Base-by-base conservation (phyloP, 2,113 vertebrate species). In the Perca fluviatilis region DNA sequence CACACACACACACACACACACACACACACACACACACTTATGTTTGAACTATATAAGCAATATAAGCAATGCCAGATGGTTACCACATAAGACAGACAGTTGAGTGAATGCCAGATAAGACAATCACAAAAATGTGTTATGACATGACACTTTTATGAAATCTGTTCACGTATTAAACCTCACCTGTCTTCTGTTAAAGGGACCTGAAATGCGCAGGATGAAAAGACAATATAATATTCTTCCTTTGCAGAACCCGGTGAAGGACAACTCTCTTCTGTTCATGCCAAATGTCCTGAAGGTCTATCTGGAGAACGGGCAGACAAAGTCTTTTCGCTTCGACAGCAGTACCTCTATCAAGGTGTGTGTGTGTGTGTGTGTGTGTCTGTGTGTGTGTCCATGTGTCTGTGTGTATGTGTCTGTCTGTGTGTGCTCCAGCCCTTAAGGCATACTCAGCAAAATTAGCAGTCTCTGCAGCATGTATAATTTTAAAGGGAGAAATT, bases 231-330 rank as follows among this genome's bases (percentile, higher is more conserved):
- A 77, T 66, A 27, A 1, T 36, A 2, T 56, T 16, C 23, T 27
- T 84, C 25, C 30, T 86, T 82, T 82, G 27, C 93, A 99, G 98
- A 98, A 99, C 95, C 96, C 96, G 64, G 97, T 97, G 92, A 99
- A 99, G 95, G 97, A 99, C 93, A 98, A 98, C 89, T 96, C 97
- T 3, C 97, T 99, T 86, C 97, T 99, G 89, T 99, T 99, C 95
- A 99, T 99, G 98, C 97, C 97, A 96, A 99, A 99, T 92, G 98
- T 99, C 94, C 94, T 99, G 93, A 99, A 99, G 94, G 98, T 99
- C 27, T 99, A 99, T 88, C 95, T 99, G 92, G 98, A 99, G 96
- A 99, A 99, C 56, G 98, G 98, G 78, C 98, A 99, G 94, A 99
- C 98, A 68, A 99, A 99, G 92, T 99, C 98, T 25, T 99, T 99